phyloP scores from a whole-genome alignment of 2,113 vertebrate genomes.

The Tachysurus fulvidraco region DNA sequence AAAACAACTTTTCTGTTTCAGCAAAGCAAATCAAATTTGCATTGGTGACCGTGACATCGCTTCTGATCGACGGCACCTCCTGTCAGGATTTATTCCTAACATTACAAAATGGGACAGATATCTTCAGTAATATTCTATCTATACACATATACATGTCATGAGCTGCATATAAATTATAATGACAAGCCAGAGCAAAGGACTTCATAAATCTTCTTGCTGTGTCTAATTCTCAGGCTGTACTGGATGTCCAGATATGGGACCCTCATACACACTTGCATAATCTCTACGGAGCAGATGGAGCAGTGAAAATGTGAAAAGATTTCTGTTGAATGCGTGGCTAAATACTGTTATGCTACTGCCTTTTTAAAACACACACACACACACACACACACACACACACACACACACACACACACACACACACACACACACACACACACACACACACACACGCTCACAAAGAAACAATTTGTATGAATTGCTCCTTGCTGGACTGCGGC shows the following conservation, averaged over 20 bases:
- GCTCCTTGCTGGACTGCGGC: conserved; percentile 6
- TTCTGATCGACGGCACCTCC: neutral
- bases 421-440: conserved; percentile 23
- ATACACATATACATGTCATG: conserved; percentile 23
- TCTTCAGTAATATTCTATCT: neutral
- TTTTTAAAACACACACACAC: conserved; percentile 20
- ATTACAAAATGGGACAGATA: neutral
- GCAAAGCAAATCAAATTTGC: neutral
- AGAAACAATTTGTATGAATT: neutral
- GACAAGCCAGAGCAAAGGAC: conserved; percentile 30
- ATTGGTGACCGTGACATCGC: neutral
- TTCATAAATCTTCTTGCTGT: conserved; percentile 4
- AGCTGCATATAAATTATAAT: conserved; percentile 25
- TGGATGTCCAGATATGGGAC: conserved; percentile 18
- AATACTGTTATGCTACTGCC: conserved; percentile 10
- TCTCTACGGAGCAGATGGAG: conserved; percentile 32
- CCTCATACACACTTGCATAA: conserved; percentile 32
- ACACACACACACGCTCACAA: conserved; percentile 9
- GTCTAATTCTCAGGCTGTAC: conserved; percentile 8
- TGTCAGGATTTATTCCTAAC: neutral
- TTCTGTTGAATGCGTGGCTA: conserved; percentile 22
- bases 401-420: neutral
- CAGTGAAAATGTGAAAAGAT: conserved; percentile 25
- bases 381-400: conserved; percentile 18
- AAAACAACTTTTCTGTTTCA: neutral